Percentiles rank a stretch among this genome's conserved stretches.
phyloP scores from a whole-genome alignment of 1,140 invertebrate genomes.

The Drosophila nigromelanica region DNA sequence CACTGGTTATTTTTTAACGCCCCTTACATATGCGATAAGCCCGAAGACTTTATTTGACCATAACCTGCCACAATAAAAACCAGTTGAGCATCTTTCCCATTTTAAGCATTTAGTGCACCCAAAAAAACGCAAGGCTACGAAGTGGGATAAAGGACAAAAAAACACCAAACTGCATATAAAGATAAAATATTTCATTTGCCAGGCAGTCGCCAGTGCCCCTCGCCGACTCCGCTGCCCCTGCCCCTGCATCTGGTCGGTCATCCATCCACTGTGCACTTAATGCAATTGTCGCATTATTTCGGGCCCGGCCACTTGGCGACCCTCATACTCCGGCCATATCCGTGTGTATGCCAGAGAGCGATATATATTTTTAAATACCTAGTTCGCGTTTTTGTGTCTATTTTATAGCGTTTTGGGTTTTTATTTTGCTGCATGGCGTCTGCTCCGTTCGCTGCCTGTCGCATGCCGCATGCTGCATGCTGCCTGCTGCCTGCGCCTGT shows the following conservation, averaged over 20 bases:
- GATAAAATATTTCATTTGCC: conserved; percentile 51
- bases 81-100: conserved; percentile 32
- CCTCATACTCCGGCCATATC: conserved; percentile 1
- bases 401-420: conserved; percentile 48
- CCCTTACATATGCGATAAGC: conserved; percentile 11
- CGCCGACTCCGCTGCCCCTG: neutral
- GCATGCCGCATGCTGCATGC: conserved; percentile 12
- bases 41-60: conserved; percentile 36
- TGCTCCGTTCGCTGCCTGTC: conserved; percentile 27
- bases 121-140: neutral
- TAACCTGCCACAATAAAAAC: conserved; percentile 38
- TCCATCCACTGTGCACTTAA: conserved; percentile 52
- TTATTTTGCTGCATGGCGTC: conserved; percentile 59
- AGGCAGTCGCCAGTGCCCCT: neutral
- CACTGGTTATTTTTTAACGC: neutral
- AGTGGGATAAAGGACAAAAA: conserved; percentile 13
- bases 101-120: conserved; percentile 17
- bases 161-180: conserved; percentile 44
- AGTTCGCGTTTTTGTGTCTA: conserved; percentile 46
- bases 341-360: neutral
- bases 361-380: conserved; percentile 59
- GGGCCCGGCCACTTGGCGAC: conserved; percentile 16
- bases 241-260: conserved; percentile 9
- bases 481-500: conserved; percentile 9
- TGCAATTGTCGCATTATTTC: conserved; percentile 59